Conservation (phyloP, 1,140 invertebrate genomes). For the Bombus superbus region DNA sequence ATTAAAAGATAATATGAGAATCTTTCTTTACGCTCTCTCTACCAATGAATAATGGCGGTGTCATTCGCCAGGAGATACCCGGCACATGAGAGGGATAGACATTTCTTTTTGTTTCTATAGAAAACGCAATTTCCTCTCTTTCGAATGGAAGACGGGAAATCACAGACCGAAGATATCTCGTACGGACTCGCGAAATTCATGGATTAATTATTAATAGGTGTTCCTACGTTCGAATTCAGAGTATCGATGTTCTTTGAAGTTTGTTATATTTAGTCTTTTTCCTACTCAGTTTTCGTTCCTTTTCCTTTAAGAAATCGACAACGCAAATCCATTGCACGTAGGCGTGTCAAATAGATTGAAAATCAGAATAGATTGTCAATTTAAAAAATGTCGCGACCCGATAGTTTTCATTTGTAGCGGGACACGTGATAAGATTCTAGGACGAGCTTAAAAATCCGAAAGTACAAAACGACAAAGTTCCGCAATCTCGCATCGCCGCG, state of each 20-base stretch:
- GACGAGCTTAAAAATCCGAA: no score
- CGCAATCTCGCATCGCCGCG: background rate
- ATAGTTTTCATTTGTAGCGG: no score
- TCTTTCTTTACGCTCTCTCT: conserved; percentile 4
- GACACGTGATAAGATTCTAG: no score
- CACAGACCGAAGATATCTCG: background rate
- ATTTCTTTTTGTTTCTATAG: background rate
- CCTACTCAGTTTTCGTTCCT: no score
- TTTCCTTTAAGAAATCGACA: no score
- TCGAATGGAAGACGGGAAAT: background rate
- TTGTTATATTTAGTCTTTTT: no score
- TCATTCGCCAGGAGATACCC: conserved; percentile 15
- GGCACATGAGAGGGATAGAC: background rate
- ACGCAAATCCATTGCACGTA: no score
- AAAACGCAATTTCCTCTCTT: conserved; percentile 6
- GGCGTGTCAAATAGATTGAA: no score
- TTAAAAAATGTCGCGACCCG: no score
- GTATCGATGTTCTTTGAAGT: no score
- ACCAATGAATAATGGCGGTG: conserved; percentile 28
- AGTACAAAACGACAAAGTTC: no score
- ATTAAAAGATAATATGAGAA: conserved; percentile 28
- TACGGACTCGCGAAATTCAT: background rate
- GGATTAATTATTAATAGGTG: background rate
- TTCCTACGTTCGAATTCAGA: background rate
- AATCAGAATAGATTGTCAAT: no score